phyloP scores from a whole-genome alignment of 92 coral and sea anemone genomes.

The Scolanthus callimorphus region DNA sequence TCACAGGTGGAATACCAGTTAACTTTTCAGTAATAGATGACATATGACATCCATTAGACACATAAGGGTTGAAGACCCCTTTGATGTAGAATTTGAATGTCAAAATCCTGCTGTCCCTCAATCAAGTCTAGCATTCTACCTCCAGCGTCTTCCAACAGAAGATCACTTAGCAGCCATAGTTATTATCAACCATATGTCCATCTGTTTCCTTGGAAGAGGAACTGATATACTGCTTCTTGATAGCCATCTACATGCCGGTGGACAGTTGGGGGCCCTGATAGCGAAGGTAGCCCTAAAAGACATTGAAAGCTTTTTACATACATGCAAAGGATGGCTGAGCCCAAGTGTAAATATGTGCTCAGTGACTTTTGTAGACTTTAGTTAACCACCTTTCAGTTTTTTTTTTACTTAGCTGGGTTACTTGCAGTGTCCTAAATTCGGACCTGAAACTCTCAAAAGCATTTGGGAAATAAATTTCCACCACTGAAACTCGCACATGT shows the following conservation, averaged over 20 bases:
- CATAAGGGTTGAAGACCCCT: conserved; percentile 7
- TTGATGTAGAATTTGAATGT: conserved; percentile 9
- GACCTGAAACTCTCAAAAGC: no score
- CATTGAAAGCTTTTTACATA: conserved; percentile 15
- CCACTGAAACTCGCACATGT: no score
- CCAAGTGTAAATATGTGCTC: conserved; percentile 20
- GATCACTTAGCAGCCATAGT: conserved; percentile 9
- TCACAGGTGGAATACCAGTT: conserved; percentile 3
- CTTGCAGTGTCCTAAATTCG: no score
- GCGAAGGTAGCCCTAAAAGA: conserved; percentile 1
- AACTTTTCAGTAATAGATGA: conserved; percentile 7
- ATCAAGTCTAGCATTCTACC: conserved; percentile 4
- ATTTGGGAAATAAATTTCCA: no score
- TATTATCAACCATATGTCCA: conserved; percentile 14
- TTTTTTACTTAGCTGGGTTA: no score
- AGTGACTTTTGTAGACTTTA: conserved; percentile 29
- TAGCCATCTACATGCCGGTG: conserved; percentile 23
- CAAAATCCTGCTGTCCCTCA: conserved; percentile 14
- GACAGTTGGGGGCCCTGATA: conserved; percentile 2
- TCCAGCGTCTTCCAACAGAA: conserved; percentile 10
- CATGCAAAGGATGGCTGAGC: conserved; percentile 14
- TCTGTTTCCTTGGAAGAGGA: conserved; percentile 5
- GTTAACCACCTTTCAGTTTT: not conserved
- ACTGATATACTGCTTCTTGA: conserved; percentile 1
- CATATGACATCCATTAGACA: not conserved